These are phyloP conservation scores for Sisor rabdophorus DNA, from an alignment of 2,113 vertebrate species.

Conservation along the genomic window DNA sequence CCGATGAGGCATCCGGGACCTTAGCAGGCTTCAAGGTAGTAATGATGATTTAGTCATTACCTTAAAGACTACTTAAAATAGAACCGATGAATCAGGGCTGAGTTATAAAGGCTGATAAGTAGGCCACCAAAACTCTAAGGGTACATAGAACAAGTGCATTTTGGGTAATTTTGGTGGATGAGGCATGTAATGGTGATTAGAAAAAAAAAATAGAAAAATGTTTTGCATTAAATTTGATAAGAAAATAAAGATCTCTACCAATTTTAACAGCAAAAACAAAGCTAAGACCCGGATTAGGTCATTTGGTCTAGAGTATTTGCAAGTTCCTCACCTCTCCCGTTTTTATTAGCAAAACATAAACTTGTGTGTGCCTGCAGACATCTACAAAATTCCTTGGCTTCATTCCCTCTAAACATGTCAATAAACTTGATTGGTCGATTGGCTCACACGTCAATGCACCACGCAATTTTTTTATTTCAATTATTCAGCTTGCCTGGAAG, in stretches of 20 bases:
- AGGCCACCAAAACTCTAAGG: conserved; percentile 24
- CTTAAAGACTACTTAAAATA: conserved; percentile 22
- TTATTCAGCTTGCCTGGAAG: no score
- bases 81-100: conserved; percentile 22
- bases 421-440: no score
- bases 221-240: not conserved
- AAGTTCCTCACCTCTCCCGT: no score
- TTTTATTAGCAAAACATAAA: no score
- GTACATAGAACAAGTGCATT: conserved; percentile 24
- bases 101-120: conserved; percentile 35
- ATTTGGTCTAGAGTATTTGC: no score
- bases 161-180: conserved; percentile 21
- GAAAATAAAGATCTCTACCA: not conserved
- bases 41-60: conserved; percentile 39
- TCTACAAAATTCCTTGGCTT: no score
- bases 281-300: no score
- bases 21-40: conserved; percentile 4
- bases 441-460: no score
- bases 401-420: no score
- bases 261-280: not conserved
- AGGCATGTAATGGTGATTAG: not conserved
- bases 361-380: no score
- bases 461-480: no score
- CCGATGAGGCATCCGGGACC: not conserved
- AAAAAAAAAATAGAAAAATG: not conserved